Percentiles rank a stretch among this genome's conserved stretches.
Evolutionary conservation across 2,888 invertebrate species (phyloP).

Genomic region (Axea sp.): DNA sequence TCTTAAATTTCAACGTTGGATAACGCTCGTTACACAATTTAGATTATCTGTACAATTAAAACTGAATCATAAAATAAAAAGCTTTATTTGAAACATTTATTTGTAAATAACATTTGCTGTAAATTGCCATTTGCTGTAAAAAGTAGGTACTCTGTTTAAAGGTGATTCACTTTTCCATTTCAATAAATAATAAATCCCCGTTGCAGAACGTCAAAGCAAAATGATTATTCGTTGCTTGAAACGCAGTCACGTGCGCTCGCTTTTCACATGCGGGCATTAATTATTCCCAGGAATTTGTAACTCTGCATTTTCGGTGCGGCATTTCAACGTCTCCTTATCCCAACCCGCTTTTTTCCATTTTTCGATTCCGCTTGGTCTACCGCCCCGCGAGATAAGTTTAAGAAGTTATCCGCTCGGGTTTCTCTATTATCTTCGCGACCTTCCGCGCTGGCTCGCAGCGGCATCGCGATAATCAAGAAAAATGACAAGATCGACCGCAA

Average conservation of each 20-base stretch:
- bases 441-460: slow-evolving; percentile 36
- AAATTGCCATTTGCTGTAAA: no score
- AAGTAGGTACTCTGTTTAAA: no score
- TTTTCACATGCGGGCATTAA: slow-evolving; percentile 45
- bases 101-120: no score
- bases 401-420: slow-evolving; percentile 55
- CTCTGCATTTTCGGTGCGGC: slow-evolving; percentile 27
- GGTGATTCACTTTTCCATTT: neutral
- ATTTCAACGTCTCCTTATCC: slow-evolving; percentile 29
- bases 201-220: slow-evolving; percentile 7
- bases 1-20: no score
- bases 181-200: neutral
- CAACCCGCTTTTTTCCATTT: slow-evolving; percentile 3
- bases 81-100: no score
- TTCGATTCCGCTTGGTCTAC: slow-evolving; percentile 44
- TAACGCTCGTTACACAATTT: no score
- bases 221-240: slow-evolving; percentile 11
- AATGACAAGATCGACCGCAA: slow-evolving; percentile 47
- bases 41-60: no score
- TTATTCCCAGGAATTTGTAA: slow-evolving; percentile 42
- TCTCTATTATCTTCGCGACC: slow-evolving; percentile 57
- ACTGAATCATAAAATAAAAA: no score
- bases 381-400: slow-evolving; percentile 54
- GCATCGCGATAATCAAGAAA: slow-evolving; percentile 58
- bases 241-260: slow-evolving; percentile 27